Evolutionary conservation across 2,888 invertebrate species (phyloP).

Genomic region (Polydrusus pterygomalis): DNA sequence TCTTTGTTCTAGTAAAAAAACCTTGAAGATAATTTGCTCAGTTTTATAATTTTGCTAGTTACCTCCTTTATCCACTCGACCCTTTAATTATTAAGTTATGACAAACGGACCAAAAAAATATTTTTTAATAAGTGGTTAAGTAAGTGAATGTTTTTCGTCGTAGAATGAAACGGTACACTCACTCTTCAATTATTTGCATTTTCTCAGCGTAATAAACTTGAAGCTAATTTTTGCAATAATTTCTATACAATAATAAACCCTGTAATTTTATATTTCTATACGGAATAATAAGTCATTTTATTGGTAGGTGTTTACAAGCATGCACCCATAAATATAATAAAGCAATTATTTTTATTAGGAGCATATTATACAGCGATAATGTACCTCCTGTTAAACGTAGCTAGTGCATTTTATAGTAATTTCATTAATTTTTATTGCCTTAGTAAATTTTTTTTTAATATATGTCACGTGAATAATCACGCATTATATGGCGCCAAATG

Average conservation of each 20-base stretch:
- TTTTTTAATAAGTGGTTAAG: no score
- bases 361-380: slow-evolving; percentile 6
- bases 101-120: no score
- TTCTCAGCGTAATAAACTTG: slow-evolving; percentile 1
- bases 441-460: not conserved
- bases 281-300: slow-evolving; percentile 28
- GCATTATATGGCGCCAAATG: slow-evolving; percentile 7
- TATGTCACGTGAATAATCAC: slow-evolving; percentile 9
- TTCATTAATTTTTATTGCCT: not conserved
- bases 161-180: not conserved
- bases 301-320: slow-evolving; percentile 21
- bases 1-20: no score
- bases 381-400: not conserved
- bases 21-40: no score
- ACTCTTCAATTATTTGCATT: not conserved
- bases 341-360: slow-evolving; percentile 15
- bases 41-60: no score
- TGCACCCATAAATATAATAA: slow-evolving; percentile 15
- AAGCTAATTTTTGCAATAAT: slow-evolving; percentile 24
- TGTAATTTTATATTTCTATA: slow-evolving; percentile 12
- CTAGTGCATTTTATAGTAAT: slow-evolving; percentile 18
- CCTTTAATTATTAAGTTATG: no score
- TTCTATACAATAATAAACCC: slow-evolving; percentile 12
- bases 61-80: no score
- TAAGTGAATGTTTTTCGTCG: no score